Base-by-base conservation (phyloP, 53 echinoderm and acorn worm genomes). In the Glandiceps talaboti region DNA sequence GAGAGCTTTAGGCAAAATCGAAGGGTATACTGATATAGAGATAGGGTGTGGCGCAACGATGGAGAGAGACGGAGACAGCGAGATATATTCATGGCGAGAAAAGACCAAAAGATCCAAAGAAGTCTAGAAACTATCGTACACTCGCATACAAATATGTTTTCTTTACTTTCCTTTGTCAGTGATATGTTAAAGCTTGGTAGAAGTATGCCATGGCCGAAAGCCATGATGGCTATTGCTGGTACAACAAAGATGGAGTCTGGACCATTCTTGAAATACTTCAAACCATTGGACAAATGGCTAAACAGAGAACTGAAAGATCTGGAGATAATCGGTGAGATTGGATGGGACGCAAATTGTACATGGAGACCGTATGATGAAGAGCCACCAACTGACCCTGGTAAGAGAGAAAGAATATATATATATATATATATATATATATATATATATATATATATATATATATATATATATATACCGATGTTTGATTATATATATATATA, bases 191-290 rank as follows among this genome's bases (percentile, higher is more conserved):
- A 88, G 33, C 29, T 90, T 73, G 96, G 96, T 1, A 83, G 74
- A 32, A 96, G 96, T 33, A 77, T 74, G 77, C 92, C 90, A 14
- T 96, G 96, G 96, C 92, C 93, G 0, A 93, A 93, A 25, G 91
- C 93, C 0, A 83, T 96, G 87, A 75, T 84, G 30, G 80, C 79
- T 26, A 83, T 92, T 1, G 90, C 92, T 20, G 96, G 96, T 0
- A 30, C 73, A 1, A 27, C 76, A 0, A 30, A 33, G 25, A 92
- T 96, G 82, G 89, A 83, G 30, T 84, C 96, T 0, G 29, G 77
- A 29, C 86, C 96, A 1, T 84, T 96, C 75, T 28, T 88, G 30
- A 80, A 86, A 14, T 96, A 96, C 85, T 96, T 96, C 64, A 14
- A 82, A 12, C 96, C 92, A 29, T 85, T 96, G 26, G 86, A 88